phyloP scores from a whole-genome alignment of 1,140 invertebrate genomes.

The Diachasmimorpha longicaudata region DNA sequence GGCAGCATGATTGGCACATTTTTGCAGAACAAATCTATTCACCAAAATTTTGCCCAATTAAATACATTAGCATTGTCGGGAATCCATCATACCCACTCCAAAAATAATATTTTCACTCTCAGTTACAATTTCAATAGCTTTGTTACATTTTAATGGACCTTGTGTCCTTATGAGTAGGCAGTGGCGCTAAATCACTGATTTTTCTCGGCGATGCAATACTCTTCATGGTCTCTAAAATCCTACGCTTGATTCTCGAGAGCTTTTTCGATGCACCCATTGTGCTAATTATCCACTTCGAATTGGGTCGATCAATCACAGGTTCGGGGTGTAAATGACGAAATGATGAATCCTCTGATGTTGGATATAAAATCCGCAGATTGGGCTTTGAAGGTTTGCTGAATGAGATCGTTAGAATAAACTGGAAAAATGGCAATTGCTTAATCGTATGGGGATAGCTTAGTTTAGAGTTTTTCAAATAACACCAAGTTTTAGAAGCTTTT shows the following conservation, averaged over 20 bases:
- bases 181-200: conserved; percentile 19
- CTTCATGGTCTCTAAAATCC: conserved; percentile 32
- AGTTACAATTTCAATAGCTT: not conserved
- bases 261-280: conserved; percentile 12
- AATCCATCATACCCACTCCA: no score
- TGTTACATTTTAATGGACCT: conserved; percentile 5
- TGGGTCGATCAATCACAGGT: not conserved
- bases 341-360: not conserved
- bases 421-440: not conserved
- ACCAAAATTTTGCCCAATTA: not conserved
- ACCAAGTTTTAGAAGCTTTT: no score
- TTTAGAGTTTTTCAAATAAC: no score
- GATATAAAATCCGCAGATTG: conserved; percentile 2
- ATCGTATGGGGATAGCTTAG: not conserved
- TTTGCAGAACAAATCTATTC: not conserved
- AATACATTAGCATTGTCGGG: not conserved
- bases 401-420: not conserved
- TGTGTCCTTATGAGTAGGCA: not conserved
- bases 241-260: conserved; percentile 24
- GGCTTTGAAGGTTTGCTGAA: conserved; percentile 18
- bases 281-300: not conserved
- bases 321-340: not conserved
- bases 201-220: conserved; percentile 29
- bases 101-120: no score
- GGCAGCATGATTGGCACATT: not conserved